Percentiles rank a stretch among this genome's conserved stretches.
These are phyloP conservation scores for Salminus brasiliensis DNA, from an alignment of 2,113 vertebrate genomes.

Conservation along the genomic window DNA sequence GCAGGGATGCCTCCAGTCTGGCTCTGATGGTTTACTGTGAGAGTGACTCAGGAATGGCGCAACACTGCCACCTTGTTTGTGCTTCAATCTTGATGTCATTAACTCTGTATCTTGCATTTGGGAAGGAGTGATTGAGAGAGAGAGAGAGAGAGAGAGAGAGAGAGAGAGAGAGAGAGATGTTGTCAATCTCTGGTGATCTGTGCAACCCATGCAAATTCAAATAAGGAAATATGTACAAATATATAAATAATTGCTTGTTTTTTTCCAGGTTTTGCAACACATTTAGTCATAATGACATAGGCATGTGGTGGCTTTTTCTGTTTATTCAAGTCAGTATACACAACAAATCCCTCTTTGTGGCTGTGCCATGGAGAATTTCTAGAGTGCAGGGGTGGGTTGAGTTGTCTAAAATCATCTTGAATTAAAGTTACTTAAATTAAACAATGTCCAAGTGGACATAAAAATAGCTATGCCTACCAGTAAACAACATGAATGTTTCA, in stretches of 20 bases:
- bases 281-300: background rate
- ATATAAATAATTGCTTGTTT: constrained; percentile 4
- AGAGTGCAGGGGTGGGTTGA: background rate
- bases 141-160: background rate
- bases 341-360: background rate
- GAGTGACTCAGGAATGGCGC: constrained; percentile 60
- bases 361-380: background rate
- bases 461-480: background rate
- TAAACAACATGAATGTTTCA: no score
- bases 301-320: background rate
- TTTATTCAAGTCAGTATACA: constrained; percentile 7
- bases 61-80: constrained; percentile 76
- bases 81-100: constrained; percentile 48
- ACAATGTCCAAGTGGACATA: background rate
- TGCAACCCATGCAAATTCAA: background rate
- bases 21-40: background rate
- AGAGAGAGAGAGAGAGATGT: constrained; percentile 1
- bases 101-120: background rate
- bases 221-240: background rate
- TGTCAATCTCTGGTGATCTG: no score
- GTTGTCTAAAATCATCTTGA: background rate
- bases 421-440: background rate
- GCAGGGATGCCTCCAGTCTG: background rate
- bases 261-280: background rate
- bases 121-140: background rate